These are phyloP conservation scores for Melanerpes aurifrons DNA, from an alignment of 2,113 vertebrate genomes.

Conservation along the genomic window DNA sequence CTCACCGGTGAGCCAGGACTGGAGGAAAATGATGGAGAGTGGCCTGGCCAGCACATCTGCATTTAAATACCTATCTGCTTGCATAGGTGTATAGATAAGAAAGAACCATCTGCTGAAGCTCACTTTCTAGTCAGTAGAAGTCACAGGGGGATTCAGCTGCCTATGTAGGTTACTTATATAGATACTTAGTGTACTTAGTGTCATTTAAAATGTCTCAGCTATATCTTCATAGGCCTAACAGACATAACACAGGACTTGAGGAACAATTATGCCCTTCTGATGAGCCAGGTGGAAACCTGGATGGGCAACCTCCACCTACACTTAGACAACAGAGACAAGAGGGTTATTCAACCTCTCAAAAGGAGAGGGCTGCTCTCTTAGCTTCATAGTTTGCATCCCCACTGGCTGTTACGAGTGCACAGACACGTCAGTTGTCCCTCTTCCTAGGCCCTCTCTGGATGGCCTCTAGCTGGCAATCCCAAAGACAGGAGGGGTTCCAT, in stretches of 20 bases:
- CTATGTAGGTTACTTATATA: neutral
- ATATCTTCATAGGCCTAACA: neutral
- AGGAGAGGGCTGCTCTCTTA: neutral
- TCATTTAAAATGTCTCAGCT: neutral
- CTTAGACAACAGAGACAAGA: neutral
- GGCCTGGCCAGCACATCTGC: too few species aligned
- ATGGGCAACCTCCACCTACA: neutral
- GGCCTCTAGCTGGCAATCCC: neutral
- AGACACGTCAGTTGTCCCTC: neutral
- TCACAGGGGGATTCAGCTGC: neutral
- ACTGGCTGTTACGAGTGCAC: neutral
- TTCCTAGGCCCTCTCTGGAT: neutral
- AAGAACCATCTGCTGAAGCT: neutral
- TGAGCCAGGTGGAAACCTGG: neutral
- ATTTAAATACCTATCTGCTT: neutral
- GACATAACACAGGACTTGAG: neutral
- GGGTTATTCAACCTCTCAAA: neutral
- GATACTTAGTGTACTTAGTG: neutral
- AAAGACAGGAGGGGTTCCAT: neutral
- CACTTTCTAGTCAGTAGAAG: neutral
- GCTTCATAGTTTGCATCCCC: neutral
- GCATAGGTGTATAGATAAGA: neutral
- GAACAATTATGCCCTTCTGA: neutral
- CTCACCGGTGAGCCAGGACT: too few species aligned
- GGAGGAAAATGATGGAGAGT: too few species aligned